Conservation (phyloP, 1,140 invertebrate species). For the Watersipora subatra region DNA sequence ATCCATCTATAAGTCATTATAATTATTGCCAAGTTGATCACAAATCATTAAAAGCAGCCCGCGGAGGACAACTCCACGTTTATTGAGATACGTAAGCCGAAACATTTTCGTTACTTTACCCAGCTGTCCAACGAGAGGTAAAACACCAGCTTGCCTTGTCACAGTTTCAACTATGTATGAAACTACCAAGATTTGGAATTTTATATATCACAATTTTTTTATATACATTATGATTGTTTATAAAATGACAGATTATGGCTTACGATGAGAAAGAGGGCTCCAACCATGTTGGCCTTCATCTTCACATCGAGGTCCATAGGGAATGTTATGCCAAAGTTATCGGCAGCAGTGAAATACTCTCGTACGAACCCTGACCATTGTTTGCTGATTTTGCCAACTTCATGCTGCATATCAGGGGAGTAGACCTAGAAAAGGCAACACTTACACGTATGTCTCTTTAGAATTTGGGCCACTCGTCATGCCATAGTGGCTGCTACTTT, state of each 20-base stretch:
- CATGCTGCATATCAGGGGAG: constrained; percentile 8
- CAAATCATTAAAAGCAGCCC: no score
- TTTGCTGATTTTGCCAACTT: constrained; percentile 23
- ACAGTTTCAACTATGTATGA: not conserved
- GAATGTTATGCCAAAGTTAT: constrained; percentile 25
- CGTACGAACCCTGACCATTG: constrained; percentile 20
- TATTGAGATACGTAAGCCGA: no score
- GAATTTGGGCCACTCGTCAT: no score
- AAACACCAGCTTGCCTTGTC: not conserved
- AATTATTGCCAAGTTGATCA: no score
- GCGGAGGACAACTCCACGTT: no score
- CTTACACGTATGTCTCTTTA: no score
- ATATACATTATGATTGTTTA: constrained; percentile 9
- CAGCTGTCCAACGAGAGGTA: no score
- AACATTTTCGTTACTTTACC: no score
- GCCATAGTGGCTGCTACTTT: no score
- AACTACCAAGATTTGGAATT: constrained; percentile 4
- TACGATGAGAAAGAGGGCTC: constrained; percentile 46
- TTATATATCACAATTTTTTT: constrained; percentile 11
- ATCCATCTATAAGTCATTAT: no score
- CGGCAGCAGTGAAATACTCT: constrained; percentile 23
- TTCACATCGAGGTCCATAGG: constrained; percentile 51
- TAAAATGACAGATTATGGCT: no score
- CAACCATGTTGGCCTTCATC: constrained; percentile 63
- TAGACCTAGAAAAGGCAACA: constrained; percentile 14